phyloP scores from a whole-genome alignment of 2,113 vertebrate genomes.

The Rhinopomastus cyanomelas region DNA sequence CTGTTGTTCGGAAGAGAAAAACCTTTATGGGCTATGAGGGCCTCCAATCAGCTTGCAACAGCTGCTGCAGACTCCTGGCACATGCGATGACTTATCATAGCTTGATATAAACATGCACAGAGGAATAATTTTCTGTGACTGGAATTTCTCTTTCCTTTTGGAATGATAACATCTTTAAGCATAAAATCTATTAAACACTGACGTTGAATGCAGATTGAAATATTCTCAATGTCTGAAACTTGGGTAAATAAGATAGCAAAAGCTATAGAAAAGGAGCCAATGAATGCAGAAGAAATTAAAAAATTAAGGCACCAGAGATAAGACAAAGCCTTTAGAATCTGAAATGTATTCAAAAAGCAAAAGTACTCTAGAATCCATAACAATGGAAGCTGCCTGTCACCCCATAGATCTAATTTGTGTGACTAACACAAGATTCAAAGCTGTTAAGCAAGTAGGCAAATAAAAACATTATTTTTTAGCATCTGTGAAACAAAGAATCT shows the following conservation, averaged over 20 bases:
- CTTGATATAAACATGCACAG: background rate
- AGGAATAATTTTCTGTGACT: background rate
- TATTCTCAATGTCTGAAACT: background rate
- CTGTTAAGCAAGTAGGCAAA: too few relatives aligned
- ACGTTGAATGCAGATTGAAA: background rate
- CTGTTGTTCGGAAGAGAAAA: background rate
- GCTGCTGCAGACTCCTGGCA: background rate
- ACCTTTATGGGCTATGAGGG: background rate
- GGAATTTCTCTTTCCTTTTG: background rate
- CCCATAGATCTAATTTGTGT: accelerated
- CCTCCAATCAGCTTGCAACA: background rate
- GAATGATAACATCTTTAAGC: background rate
- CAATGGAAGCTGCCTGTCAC: background rate
- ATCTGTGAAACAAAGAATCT: too few relatives aligned
- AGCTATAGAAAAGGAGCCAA: background rate
- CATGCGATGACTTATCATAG: background rate
- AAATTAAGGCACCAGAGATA: background rate
- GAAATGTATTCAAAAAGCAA: background rate
- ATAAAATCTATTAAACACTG: background rate
- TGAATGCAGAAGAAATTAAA: background rate
- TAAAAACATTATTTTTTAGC: too few relatives aligned
- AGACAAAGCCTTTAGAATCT: background rate
- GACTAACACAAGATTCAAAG: background rate
- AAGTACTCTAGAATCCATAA: background rate
- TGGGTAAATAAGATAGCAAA: background rate